Evolutionary conservation across 2,797 vertebrate genomes (phyloP), one percentile per base, ranked within the genome.

Genomic region (Pogonophryne albipinna): DNA sequence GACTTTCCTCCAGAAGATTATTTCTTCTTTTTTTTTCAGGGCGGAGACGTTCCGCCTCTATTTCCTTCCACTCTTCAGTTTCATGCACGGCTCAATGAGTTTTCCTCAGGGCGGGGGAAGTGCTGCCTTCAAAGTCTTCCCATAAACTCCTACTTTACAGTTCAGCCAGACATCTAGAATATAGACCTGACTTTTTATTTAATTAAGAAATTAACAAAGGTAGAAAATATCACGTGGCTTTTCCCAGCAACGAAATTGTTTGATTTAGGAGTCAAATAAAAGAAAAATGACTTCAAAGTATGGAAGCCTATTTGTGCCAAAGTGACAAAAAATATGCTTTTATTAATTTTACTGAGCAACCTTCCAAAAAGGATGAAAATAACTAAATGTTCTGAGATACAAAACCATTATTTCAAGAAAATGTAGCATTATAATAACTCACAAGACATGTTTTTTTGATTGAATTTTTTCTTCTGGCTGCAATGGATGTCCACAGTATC

Each of bases 1-100:
- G 65, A 86, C 27, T 76, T 90, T 89, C 80, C 72, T 85, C 79
- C 73, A 71, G 47, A 56, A 58, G 64, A 71, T 68, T 49, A 70
- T 9, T 15, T 27, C 50, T 79, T 45, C 20, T 49, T 44, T 38
- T 52, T 52, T 83, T 59, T 68, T 80, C 46, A 76, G 91, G 93
- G 92, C 93, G 93, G 92, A 87, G 90, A 86, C 84, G 70, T 45
- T 74, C 87, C 90, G 89, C 92, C 91, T 89, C 80, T 76, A 8
- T 88, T 93, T 90, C 88, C 88, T 87, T 89, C 61, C 78, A 79
- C 74, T 71, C 59, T 10, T 23, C 85, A 65, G 72, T 71, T 74
- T 71, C 56, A 79, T 44, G 68, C 81, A 59, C 49, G 57, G 78
- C 76, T 79, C 69, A 76, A 67, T 76, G 88, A 78, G 67, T 82